phyloP scores from a whole-genome alignment of 2,888 invertebrate species.

The Asteroscopus sphinx region DNA sequence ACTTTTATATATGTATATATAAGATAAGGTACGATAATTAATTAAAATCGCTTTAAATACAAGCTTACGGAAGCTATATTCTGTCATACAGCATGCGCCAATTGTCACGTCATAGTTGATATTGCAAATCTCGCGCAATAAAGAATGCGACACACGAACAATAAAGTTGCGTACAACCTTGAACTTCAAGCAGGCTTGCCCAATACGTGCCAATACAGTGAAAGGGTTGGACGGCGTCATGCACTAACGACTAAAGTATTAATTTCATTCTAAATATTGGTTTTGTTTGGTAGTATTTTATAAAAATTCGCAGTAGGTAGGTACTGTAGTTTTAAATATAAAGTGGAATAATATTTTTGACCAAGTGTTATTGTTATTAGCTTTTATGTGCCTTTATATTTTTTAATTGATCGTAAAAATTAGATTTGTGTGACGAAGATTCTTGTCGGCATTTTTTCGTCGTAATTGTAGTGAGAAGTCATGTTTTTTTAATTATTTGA shows the following conservation, averaged over 20 bases:
- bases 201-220: constrained; percentile 31
- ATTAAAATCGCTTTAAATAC: constrained; percentile 28
- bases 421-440: not conserved
- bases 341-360: too few species aligned
- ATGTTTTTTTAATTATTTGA: not conserved
- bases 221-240: constrained; percentile 44
- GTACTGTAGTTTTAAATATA: too few species aligned
- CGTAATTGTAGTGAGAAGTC: not conserved
- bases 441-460: not conserved
- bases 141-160: constrained; percentile 3
- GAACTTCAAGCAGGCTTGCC: constrained; percentile 44
- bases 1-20: too few species aligned
- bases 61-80: constrained; percentile 37
- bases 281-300: too few species aligned
- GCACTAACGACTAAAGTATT: not conserved
- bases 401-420: too few species aligned
- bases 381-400: too few species aligned
- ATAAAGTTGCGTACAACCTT: constrained; percentile 38
- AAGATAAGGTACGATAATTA: not conserved
- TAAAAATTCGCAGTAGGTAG: too few species aligned
- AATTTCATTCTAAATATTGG: not conserved
- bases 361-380: too few species aligned
- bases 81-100: constrained; percentile 17
- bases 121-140: constrained; percentile 10
- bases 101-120: constrained; percentile 1